Evolutionary conservation across 2,113 vertebrate species (phyloP).

Genomic region (Tragelaphus imberbis): DNA sequence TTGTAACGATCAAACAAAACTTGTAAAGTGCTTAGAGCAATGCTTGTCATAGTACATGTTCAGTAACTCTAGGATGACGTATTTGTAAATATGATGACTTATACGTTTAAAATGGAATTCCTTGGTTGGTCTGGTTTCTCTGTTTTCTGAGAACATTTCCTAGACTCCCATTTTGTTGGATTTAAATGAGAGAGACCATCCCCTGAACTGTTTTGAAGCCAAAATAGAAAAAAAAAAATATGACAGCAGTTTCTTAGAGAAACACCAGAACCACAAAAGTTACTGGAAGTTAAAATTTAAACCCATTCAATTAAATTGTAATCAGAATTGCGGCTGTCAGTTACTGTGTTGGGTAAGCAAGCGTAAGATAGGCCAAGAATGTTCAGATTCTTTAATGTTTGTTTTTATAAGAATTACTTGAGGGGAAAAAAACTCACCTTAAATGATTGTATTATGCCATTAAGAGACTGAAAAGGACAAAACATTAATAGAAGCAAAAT

Average conservation of each 20-base stretch:
- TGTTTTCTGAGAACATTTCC: background rate
- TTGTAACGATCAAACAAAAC: background rate
- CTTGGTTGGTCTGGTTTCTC: background rate
- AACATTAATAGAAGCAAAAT: background rate
- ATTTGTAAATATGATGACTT: background rate
- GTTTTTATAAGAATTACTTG: background rate
- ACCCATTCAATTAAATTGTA: slow-evolving; percentile 20
- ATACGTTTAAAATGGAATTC: background rate
- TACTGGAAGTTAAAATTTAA: slow-evolving; percentile 34
- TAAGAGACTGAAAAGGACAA: background rate
- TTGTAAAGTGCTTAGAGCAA: background rate
- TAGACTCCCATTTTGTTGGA: background rate
- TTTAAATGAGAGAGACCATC: background rate
- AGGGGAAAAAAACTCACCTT: background rate
- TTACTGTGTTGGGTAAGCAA: background rate
- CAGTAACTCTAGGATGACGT: background rate
- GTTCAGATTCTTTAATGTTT: background rate
- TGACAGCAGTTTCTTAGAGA: background rate
- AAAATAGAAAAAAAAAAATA: background rate
- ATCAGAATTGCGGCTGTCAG: background rate
- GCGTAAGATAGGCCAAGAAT: background rate
- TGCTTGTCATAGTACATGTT: background rate
- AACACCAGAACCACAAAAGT: background rate
- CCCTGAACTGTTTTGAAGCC: background rate
- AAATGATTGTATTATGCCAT: background rate